Evolutionary conservation across 2,113 vertebrate genomes (phyloP).

Genomic region (Turdus rufiventris): DNA sequence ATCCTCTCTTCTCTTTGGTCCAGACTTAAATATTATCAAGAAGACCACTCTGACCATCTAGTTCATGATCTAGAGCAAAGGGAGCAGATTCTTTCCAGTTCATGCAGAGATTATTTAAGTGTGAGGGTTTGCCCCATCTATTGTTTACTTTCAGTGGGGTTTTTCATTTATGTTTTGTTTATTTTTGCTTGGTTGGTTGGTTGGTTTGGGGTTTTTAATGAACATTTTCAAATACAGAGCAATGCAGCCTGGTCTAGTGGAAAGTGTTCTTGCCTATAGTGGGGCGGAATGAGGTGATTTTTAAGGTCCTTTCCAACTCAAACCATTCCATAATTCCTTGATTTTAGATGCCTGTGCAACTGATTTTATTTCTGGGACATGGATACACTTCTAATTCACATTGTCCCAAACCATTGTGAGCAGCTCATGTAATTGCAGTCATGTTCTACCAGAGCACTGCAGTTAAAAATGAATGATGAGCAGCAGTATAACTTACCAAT

Average conservation of each 20-base stretch:
- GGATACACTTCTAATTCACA: rapidly evolving
- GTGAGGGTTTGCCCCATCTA: not conserved
- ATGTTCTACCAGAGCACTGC: not conserved
- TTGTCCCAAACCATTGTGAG: not conserved
- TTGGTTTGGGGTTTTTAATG: not conserved
- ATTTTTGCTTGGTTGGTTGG: not conserved
- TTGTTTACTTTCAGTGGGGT: rapidly evolving
- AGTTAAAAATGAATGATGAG: not conserved
- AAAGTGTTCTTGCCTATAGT: not conserved
- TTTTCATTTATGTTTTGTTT: not conserved
- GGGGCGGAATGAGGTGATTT: not conserved
- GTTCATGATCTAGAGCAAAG: not conserved
- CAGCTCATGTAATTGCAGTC: not conserved
- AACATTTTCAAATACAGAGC: not conserved
- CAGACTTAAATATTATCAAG: not conserved
- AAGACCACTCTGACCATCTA: not conserved
- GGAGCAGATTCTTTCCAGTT: not conserved
- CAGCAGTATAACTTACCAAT: not conserved
- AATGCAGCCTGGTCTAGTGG: not conserved
- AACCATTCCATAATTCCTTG: not conserved
- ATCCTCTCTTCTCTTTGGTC: not conserved
- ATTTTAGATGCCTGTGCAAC: not conserved
- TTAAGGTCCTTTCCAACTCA: not conserved
- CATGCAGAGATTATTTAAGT: not conserved
- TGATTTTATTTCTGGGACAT: not conserved